Evolutionary conservation across 2,113 vertebrate species (phyloP).

Genomic region (Coptodon bakossiorum): DNA sequence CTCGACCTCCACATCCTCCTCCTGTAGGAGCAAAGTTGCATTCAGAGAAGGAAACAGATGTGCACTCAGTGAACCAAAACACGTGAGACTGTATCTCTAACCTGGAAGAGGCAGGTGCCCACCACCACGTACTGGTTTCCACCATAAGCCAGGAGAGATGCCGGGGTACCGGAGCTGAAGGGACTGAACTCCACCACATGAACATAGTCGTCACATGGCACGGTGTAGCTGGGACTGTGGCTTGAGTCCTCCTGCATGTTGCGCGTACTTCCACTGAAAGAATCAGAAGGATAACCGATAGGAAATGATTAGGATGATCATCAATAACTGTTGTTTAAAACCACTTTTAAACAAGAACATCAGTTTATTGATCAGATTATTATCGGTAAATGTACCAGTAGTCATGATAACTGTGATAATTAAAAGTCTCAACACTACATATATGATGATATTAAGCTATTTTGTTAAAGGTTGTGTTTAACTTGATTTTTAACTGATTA

Average conservation of each 20-base stretch:
- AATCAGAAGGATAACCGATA: not conserved
- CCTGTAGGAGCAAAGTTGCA: slow-evolving; percentile 61
- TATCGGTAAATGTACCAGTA: not conserved
- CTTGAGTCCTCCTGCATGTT: slow-evolving; percentile 82
- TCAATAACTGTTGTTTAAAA: not conserved
- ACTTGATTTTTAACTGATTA: not conserved
- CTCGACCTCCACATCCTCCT: slow-evolving; percentile 85
- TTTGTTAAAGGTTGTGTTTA: not conserved
- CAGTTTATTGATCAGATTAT: not conserved
- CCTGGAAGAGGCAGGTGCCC: slow-evolving; percentile 88
- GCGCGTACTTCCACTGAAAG: not conserved
- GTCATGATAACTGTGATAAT: not conserved
- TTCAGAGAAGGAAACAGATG: not conserved
- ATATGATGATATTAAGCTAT: not conserved
- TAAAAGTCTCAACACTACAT: not conserved
- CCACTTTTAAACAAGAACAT: not conserved
- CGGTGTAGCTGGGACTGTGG: slow-evolving; percentile 80
- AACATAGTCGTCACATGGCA: slow-evolving; percentile 88
- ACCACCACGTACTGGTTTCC: slow-evolving; percentile 88
- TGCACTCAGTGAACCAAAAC: not conserved
- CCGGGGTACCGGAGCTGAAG: slow-evolving; percentile 78
- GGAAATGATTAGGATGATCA: not conserved
- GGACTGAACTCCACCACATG: slow-evolving; percentile 94
- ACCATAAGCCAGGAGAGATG: slow-evolving; percentile 87
- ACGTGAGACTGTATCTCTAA: slow-evolving; percentile 32